Conservation (phyloP, 2,888 invertebrate genomes). For the Salpingus planirostris region DNA sequence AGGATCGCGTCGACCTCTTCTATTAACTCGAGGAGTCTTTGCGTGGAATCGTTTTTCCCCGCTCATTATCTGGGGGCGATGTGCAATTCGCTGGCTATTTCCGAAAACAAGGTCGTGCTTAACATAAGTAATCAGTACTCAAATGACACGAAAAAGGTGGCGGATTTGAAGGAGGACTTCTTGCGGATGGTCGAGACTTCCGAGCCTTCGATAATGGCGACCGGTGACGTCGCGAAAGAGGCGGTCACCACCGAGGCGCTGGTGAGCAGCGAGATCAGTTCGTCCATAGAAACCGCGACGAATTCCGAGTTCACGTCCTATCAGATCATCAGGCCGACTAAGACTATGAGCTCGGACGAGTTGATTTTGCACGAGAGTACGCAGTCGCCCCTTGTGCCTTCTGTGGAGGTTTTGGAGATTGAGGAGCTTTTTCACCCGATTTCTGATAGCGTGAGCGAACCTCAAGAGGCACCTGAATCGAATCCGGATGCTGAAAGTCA, state of each 20-base stretch:
- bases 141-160: constrained; percentile 22
- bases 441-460: constrained; percentile 2
- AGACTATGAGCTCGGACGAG: constrained; percentile 18
- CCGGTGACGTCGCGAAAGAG: too few relatives aligned
- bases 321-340: constrained; percentile 39
- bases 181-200: constrained; percentile 18
- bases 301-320: constrained; percentile 21
- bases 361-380: not conserved
- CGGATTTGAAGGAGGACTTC: constrained; percentile 14
- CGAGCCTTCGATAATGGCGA: constrained; percentile 5
- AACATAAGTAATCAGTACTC: constrained; percentile 48
- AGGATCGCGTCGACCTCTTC: constrained; percentile 22
- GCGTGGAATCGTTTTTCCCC: constrained; percentile 55
- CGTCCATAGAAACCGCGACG: constrained; percentile 14
- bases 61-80: constrained; percentile 64
- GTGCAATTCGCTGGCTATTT: constrained; percentile 65
- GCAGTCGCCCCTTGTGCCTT: not conserved
- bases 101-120: constrained; percentile 56
- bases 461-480: constrained; percentile 1
- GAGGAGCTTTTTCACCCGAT: too few relatives aligned
- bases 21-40: constrained; percentile 41
- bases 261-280: constrained; percentile 13
- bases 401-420: constrained; percentile 2
- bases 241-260: constrained; percentile 5
- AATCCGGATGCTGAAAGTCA: too few relatives aligned